These are phyloP conservation scores for Miltochrista miniata DNA, from an alignment of 2,888 invertebrate species.

Conservation along the genomic window DNA sequence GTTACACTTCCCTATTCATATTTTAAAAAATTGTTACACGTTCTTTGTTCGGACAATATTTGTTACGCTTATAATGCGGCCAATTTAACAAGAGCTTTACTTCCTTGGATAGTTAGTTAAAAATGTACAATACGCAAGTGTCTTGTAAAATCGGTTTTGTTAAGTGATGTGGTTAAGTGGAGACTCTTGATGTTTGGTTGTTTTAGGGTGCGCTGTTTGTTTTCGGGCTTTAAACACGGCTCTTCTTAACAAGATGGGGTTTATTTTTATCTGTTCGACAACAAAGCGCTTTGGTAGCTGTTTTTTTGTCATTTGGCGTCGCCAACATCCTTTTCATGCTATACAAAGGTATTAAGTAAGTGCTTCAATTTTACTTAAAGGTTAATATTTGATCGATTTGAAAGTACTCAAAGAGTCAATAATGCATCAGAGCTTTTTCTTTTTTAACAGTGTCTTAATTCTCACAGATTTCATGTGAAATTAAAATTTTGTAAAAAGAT, in stretches of 20 bases:
- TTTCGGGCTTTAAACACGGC: slow-evolving; percentile 68
- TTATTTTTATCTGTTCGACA: slow-evolving; percentile 63
- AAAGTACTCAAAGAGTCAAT: too few species aligned
- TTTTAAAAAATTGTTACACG: slow-evolving; percentile 70
- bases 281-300: slow-evolving; percentile 45
- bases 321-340: slow-evolving; percentile 33
- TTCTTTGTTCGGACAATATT: slow-evolving; percentile 70
- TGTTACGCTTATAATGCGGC: slow-evolving; percentile 59
- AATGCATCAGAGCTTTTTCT: too few species aligned
- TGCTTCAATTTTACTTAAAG: neutral
- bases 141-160: slow-evolving; percentile 61
- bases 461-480: too few species aligned
- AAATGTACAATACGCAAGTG: slow-evolving; percentile 38
- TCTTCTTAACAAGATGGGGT: slow-evolving; percentile 69
- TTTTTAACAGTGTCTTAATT: too few species aligned
- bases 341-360: slow-evolving; percentile 1
- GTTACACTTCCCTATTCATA: slow-evolving; percentile 64
- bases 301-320: slow-evolving; percentile 26
- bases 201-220: slow-evolving; percentile 75
- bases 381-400: neutral
- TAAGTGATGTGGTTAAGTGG: slow-evolving; percentile 79
- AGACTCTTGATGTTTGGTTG: slow-evolving; percentile 76
- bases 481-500: too few species aligned
- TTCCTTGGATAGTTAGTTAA: slow-evolving; percentile 31
- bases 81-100: slow-evolving; percentile 50